Evolutionary conservation across 1,140 invertebrate genomes (phyloP).

Genomic region (Atta texana): DNA sequence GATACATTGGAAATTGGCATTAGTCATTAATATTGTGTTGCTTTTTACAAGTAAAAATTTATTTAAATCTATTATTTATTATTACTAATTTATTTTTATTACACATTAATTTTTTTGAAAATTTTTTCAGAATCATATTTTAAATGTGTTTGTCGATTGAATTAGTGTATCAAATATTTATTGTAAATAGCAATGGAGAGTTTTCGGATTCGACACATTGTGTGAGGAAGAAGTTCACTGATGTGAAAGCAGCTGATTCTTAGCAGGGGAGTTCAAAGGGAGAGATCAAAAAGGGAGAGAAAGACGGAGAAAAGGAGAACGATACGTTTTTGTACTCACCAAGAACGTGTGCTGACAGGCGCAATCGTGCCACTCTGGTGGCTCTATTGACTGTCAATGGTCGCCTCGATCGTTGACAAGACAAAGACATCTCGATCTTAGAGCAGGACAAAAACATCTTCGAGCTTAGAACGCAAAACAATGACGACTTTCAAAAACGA

Average conservation of each 20-base stretch:
- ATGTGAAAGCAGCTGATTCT: conserved; percentile 32
- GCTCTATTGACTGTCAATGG: conserved; percentile 82
- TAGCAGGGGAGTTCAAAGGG: conserved; percentile 50
- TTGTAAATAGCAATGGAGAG: neutral
- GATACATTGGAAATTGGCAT: too few relatives aligned
- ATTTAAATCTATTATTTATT: too few relatives aligned
- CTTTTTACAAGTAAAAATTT: neutral
- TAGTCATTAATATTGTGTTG: neutral
- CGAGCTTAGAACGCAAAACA: neutral
- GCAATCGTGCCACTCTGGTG: conserved; percentile 82
- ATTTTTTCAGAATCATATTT: neutral
- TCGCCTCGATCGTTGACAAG: conserved; percentile 80
- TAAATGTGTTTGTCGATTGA: neutral
- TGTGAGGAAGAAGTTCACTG: neutral
- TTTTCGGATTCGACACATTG: neutral
- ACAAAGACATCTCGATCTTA: conserved; percentile 75
- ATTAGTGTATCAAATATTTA: neutral
- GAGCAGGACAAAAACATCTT: conserved; percentile 76
- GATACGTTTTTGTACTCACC: conserved; percentile 76
- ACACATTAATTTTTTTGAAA: neutral
- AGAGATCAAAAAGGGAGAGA: neutral
- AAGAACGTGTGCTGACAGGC: conserved; percentile 77
- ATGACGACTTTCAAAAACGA: neutral
- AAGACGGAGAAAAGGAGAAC: conserved; percentile 7
- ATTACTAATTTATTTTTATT: too few relatives aligned